Evolutionary conservation across 2,888 invertebrate genomes (phyloP), one percentile per base, ranked within the genome.

Genomic region (Argynnis bischoffii): DNA sequence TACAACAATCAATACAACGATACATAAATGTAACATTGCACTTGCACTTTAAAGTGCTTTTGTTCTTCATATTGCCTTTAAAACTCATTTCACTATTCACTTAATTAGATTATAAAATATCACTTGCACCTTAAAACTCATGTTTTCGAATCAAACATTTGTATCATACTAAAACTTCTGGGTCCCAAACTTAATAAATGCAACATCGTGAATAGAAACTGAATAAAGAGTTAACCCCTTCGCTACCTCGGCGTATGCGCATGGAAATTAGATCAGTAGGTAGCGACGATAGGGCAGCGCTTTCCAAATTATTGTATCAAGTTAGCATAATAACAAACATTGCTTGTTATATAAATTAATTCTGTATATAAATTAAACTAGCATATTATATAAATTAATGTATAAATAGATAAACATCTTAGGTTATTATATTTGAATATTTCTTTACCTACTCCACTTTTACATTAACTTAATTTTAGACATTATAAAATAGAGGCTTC

Each of bases 181-280:
- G 81, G 78, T 78, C 79, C 76, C 77, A 77, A 85, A 87, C 85
- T 90, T 90, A 91, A 90, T 91, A 90, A 89, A 91, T 90, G 87
- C 90, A 86, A 81, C 78, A 81, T 78, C 81, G 75, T 78, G 81
- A 78, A 86, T 90, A 86, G 88, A 85, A 84, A 88, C 85, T 87
- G 88, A 89, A 91, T 88, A 88, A 82, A 83, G 89, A 86, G 80
- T 80, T 86, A 89, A 90, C 89, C 92, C 90, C 86, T 89, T 88
- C 83, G 78, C 70, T 85, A 80, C 83, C 80, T 84, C 81, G 80
- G 86, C 91, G 90, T 82, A 77, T 72, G 81, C 91, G 92, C 92
- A 92, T 92, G 92, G 92, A 92, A 92, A 92, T 92, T 92, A 92
- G 92, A 92, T 92, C 92, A 92, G 89, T 91, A 89, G 90, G 90